Base-by-base conservation (phyloP, 2,113 vertebrate species). In the Capreolus pygargus region DNA sequence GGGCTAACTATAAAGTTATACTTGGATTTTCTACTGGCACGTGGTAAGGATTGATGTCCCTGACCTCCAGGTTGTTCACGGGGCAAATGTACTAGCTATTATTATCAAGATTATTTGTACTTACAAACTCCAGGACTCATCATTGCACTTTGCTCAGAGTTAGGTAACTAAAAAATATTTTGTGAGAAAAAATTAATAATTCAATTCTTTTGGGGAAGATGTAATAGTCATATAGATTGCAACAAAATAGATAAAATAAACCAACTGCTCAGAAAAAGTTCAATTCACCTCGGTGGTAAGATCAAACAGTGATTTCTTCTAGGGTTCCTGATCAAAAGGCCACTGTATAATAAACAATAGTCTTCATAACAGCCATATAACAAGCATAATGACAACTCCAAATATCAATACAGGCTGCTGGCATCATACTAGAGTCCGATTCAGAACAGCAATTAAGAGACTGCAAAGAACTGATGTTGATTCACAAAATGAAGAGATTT, bases 211-310 rank as follows among this genome's bases (percentile, higher is more conserved):
- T 17, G 36, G 28, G 55, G 10, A 85, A 89, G 39, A 94, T 94
- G 14, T 39, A 89, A 95, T 96, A 94, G 39, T 52, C 86, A 88
- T 25, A 45, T 57, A 90, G 90, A 28, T 97, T 6, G 78, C n/a
- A 96, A 92, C 43, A 90, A 94, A 92, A 87, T 76, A 87, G 43
- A 54, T 54, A 74, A 79, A 91, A 64, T 45, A 90, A 95, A n/a
- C 28, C 43, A 95, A 50, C 55, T 89, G 23, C 30, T 90, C 58
- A 94, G 36, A 86, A 85, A 50, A 52, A 36, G 96, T 64, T 5
- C 7, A 90, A 67, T 67, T 81, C 3, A 94, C 74, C 11, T 87
- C 86, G 2, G 7, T 94, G 54, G 47, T 87, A 76, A 94, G 28
- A 90, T 87, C 13, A 82, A 50, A 61, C 3, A 74, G 36, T 43